Percentiles rank a stretch among this genome's conserved stretches.
These are phyloP conservation scores for Hemaris fuciformis DNA, from an alignment of 2,888 invertebrate genomes.

Conservation along the genomic window DNA sequence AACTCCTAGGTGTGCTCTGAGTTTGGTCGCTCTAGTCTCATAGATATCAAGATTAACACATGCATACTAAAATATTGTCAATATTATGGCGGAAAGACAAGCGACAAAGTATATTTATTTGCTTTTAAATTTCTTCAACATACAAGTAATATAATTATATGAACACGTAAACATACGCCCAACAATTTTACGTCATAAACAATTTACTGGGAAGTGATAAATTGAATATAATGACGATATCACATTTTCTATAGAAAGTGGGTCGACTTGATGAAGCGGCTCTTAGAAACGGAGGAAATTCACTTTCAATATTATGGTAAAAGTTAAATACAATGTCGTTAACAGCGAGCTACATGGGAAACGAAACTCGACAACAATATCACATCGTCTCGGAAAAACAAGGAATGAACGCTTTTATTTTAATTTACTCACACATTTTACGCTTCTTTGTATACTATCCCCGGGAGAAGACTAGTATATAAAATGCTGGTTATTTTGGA, in stretches of 20 bases:
- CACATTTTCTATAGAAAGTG: slow-evolving; percentile 62
- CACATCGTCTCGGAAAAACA: background rate
- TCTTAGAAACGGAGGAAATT: slow-evolving; percentile 49
- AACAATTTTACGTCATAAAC: background rate
- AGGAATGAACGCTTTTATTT: background rate
- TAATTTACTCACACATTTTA: background rate
- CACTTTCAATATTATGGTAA: slow-evolving; percentile 44
- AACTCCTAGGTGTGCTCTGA: no score
- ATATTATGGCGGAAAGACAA: no score
- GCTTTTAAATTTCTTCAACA: no score
- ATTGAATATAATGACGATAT: slow-evolving; percentile 38
- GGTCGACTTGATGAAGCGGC: slow-evolving; percentile 48
- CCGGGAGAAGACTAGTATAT: no score
- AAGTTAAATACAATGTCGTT: slow-evolving; percentile 29
- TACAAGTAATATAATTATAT: background rate
- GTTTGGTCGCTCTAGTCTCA: no score
- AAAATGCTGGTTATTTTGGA: no score
- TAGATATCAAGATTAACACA: no score
- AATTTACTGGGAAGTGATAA: background rate
- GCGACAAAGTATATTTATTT: no score
- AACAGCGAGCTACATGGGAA: slow-evolving; percentile 15
- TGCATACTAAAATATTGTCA: no score
- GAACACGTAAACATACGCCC: background rate
- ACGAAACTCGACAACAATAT: slow-evolving; percentile 21
- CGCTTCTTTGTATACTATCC: background rate